Percentiles rank a stretch among this genome's conserved stretches.
These are phyloP conservation scores for Otus scops DNA, from an alignment of 2,797 vertebrate species.

Conservation along the genomic window DNA sequence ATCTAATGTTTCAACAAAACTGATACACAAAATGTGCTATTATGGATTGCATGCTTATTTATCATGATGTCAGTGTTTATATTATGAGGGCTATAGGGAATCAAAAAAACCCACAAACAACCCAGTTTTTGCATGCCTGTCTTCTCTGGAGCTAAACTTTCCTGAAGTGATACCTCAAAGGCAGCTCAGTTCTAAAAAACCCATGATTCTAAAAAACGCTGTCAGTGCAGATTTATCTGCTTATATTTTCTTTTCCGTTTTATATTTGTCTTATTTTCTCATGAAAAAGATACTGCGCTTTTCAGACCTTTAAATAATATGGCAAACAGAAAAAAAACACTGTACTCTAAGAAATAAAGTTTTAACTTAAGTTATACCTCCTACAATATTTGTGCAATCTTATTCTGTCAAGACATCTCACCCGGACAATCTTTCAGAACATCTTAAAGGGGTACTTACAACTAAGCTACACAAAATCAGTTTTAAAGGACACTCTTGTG, in stretches of 20 bases:
- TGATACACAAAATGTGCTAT: not conserved
- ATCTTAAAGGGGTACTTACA: not conserved
- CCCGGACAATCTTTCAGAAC: not conserved
- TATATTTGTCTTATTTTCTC: not conserved
- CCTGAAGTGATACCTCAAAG: not conserved
- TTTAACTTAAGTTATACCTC: not conserved
- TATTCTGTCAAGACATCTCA: not conserved
- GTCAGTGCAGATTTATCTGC: not conserved
- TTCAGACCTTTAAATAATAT: not conserved
- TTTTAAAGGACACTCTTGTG: not conserved
- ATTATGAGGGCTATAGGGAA: fast-evolving
- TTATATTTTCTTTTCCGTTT: not conserved
- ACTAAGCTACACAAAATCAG: not conserved
- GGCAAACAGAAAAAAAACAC: not conserved
- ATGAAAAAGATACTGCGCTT: not conserved
- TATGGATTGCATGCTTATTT: not conserved
- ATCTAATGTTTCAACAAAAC: not conserved
- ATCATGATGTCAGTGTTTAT: not conserved
- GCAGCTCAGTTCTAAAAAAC: not conserved
- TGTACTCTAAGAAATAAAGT: not conserved
- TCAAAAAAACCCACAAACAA: not conserved
- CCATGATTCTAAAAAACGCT: not conserved
- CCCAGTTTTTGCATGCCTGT: not conserved
- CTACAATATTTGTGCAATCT: not conserved
- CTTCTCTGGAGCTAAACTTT: not conserved